Evolutionary conservation across 2,888 invertebrate species (phyloP), one percentile per base, ranked within the genome.

Genomic region (Tortrix viridana): DNA sequence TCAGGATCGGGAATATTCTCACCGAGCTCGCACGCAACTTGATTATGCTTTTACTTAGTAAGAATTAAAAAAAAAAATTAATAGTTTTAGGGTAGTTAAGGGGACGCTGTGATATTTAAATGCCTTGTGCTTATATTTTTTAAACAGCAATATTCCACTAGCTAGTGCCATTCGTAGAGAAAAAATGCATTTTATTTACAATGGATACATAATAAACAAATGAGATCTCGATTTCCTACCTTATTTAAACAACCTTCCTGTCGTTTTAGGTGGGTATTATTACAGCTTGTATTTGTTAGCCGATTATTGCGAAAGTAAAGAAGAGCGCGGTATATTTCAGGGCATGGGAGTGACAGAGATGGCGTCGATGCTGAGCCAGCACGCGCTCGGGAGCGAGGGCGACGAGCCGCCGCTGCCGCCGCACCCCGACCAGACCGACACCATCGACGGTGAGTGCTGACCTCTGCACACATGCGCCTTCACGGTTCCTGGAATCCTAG

Each of bases 361-460:
- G 93, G 93, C 94, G 50, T 91, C 93, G 60, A 89, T 95, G 83
- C 82, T 95, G 77, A 92, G 93, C 58, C 93, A 94, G 69, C 95
- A 95, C 76, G 91, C 92, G 61, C 86, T 95, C 69, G 92, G 92
- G 75, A 94, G 94, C 74, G 94, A 94, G 69, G 92, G 94, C 67
- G 86, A 87, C 75, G 95, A 94, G 81, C 93, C 83, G 74, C 93
- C 92, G 81, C 92, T 93, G 72, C 93, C 93, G 71, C 90, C 95
- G 69, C 94, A 94, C 71, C 94, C 95, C 47, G 95, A 96, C 85
- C 94, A 94, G 79, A 93, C 94, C 68, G 95, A 95, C 87, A 93
- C 95, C 76, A 95, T 96, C 79, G 95, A 96, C 86, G 95, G 95
- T 96, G 90, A 95, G 95, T 89, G n/a, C 4, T 5, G 4, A 16